Conservation (phyloP, 2,113 vertebrate species). For the Romanogobio albipinnatus region DNA sequence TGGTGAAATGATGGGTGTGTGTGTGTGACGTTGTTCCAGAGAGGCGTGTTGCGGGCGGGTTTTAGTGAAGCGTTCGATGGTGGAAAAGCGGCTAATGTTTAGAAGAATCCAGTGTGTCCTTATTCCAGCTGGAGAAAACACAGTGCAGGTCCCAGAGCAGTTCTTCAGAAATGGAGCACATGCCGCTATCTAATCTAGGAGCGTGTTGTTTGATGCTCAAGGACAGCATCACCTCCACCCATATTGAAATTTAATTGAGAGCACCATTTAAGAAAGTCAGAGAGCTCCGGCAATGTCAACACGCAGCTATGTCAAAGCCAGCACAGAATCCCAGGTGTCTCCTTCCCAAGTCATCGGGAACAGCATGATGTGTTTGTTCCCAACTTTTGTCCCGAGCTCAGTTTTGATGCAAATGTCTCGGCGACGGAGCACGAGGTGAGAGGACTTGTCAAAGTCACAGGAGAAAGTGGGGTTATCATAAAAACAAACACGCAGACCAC, state of each 20-base stretch:
- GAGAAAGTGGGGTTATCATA: slow-evolving; percentile 9
- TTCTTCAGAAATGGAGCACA: slow-evolving; percentile 44
- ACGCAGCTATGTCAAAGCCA: neutral
- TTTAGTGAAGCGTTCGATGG: too few species aligned
- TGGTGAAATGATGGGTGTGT: too few species aligned
- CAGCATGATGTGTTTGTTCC: slow-evolving; percentile 6
- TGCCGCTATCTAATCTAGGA: slow-evolving; percentile 24
- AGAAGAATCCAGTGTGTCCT: neutral
- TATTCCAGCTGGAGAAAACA: slow-evolving; percentile 22
- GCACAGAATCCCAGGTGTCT: neutral
- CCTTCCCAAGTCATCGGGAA: slow-evolving; percentile 15
- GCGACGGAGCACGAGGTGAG: neutral
- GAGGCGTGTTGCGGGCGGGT: too few species aligned
- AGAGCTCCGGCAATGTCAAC: slow-evolving; percentile 53
- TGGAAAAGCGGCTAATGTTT: neutral
- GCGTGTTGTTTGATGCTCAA: slow-evolving; percentile 48
- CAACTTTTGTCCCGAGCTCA: slow-evolving; percentile 9
- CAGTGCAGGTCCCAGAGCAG: slow-evolving; percentile 24
- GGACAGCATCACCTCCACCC: slow-evolving; percentile 36
- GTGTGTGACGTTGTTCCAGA: too few species aligned
- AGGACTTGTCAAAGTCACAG: slow-evolving; percentile 30
- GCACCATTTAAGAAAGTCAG: slow-evolving; percentile 63
- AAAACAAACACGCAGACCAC: neutral
- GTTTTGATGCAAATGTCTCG: neutral
- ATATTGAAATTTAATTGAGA: slow-evolving; percentile 57